Conservation (phyloP, 2,888 invertebrate species). For the Taphrorychus bicolor region DNA sequence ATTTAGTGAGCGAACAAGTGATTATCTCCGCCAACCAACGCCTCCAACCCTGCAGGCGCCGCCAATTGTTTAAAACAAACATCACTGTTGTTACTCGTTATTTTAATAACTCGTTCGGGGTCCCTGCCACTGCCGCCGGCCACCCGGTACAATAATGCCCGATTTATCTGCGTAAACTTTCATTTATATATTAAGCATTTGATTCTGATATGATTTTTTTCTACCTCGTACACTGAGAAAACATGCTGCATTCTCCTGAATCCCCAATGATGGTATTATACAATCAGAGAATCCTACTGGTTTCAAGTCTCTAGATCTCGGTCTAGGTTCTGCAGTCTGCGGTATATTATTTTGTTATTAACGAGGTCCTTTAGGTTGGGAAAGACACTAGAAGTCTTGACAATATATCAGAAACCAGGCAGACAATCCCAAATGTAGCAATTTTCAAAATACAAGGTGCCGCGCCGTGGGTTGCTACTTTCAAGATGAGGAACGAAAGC, state of each 20-base stretch:
- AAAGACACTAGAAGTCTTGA: too few species aligned
- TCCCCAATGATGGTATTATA: not conserved
- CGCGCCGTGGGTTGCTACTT: too few species aligned
- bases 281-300: too few species aligned
- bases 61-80: constrained; percentile 59
- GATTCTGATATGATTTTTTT: constrained; percentile 49
- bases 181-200: constrained; percentile 55
- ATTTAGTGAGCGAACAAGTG: constrained; percentile 59
- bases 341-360: too few species aligned
- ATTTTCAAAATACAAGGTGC: too few species aligned
- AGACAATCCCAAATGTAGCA: too few species aligned
- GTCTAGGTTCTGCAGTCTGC: too few species aligned
- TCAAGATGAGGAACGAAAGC: too few species aligned
- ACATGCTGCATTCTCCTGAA: not conserved
- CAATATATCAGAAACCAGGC: too few species aligned
- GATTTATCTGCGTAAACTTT: constrained; percentile 56
- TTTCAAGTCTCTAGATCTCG: too few species aligned
- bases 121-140: constrained; percentile 51
- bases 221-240: constrained; percentile 38
- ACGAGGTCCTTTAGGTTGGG: too few species aligned
- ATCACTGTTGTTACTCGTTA: constrained; percentile 60
- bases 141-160: constrained; percentile 55
- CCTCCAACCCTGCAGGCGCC: constrained; percentile 59
- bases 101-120: constrained; percentile 59
- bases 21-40: constrained; percentile 58